phyloP scores from a whole-genome alignment of 2,888 invertebrate genomes.

The Kryphioiulus occultus region DNA sequence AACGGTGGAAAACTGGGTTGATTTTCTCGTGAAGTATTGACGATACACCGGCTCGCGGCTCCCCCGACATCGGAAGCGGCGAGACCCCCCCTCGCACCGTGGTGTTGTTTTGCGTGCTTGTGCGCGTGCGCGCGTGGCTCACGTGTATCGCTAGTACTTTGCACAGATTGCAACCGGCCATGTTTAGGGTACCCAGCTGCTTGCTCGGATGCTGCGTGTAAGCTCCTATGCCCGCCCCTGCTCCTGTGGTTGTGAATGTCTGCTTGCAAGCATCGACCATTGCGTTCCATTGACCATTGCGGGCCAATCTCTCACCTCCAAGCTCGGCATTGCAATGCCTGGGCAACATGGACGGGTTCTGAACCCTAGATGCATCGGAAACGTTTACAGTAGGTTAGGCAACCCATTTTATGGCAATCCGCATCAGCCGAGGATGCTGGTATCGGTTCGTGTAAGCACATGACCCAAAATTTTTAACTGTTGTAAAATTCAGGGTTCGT shows the following conservation, averaged over 20 bases:
- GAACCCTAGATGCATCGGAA: too few species aligned
- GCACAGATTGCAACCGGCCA: neutral
- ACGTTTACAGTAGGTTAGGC: too few species aligned
- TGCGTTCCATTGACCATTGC: neutral
- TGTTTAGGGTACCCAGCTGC: neutral
- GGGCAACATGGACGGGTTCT: too few species aligned
- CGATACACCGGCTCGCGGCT: neutral
- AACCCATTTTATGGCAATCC: too few species aligned
- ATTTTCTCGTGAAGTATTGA: conserved; percentile 31
- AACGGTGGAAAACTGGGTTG: neutral
- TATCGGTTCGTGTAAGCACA: too few species aligned
- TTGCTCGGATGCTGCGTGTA: neutral
- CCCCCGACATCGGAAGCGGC: too few species aligned
- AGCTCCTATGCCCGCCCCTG: neutral
- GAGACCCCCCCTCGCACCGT: neutral
- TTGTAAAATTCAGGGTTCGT: too few species aligned
- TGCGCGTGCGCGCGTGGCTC: neutral
- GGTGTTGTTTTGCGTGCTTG: neutral
- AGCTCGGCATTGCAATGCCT: too few species aligned
- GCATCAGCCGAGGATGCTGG: too few species aligned
- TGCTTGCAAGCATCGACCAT: conserved; percentile 15
- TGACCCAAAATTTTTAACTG: too few species aligned
- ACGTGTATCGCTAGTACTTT: conserved; percentile 40
- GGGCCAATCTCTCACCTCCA: neutral
- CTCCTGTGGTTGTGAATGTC: conserved; percentile 41